Conservation (phyloP, 1,140 invertebrate genomes). For the Bombus waltoni region DNA sequence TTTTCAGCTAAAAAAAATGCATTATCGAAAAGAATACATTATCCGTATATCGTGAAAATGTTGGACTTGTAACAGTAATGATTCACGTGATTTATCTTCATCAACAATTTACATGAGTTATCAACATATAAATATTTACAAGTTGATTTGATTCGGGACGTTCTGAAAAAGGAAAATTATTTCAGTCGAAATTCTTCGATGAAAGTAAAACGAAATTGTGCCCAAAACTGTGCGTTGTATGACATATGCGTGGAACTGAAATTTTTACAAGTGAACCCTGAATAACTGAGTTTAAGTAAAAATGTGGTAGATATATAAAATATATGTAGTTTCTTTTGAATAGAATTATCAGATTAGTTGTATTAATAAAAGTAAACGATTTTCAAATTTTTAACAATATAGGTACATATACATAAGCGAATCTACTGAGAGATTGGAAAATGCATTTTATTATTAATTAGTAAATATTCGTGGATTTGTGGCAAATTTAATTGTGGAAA, state of each 20-base stretch:
- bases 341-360: too few species aligned
- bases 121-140: not conserved
- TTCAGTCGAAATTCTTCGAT: not conserved
- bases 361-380: not conserved
- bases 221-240: not conserved
- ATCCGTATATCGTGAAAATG: not conserved
- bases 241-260: not conserved
- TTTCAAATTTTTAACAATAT: not conserved
- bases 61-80: not conserved
- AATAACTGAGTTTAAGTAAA: not conserved
- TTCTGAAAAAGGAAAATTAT: not conserved
- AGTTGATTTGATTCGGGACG: not conserved
- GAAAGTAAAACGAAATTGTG: too few species aligned
- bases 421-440: not conserved
- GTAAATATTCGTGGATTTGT: not conserved
- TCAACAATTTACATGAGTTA: not conserved
- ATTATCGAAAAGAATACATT: not conserved
- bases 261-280: accelerated
- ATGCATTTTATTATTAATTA: not conserved
- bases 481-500: not conserved
- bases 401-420: not conserved
- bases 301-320: not conserved
- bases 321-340: not conserved
- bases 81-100: conserved; percentile 14
- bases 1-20: not conserved